A percentile compares a stretch with the other conserved stretches of the same genome.
phyloP scores from a whole-genome alignment of 1,140 invertebrate species.

The Pachypsylla venusta region DNA sequence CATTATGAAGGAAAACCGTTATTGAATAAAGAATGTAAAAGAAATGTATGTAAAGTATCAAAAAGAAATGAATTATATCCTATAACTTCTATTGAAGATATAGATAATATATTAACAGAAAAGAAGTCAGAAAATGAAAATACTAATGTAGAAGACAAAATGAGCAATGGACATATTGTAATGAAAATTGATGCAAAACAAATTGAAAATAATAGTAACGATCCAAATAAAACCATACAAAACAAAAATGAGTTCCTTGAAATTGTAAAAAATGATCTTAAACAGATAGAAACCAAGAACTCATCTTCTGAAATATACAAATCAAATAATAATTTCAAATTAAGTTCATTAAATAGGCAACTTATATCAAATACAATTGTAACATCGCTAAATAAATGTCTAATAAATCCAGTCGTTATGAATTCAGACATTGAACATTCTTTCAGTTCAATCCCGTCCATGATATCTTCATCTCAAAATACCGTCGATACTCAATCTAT shows the following conservation, averaged over 20 bases:
- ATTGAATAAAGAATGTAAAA: constrained; percentile 1
- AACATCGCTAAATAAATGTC: neutral
- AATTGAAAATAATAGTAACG: neutral
- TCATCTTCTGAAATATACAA: neutral
- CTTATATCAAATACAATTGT: constrained; percentile 1
- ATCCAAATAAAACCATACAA: no score
- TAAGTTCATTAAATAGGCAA: neutral
- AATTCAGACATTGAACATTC: neutral
- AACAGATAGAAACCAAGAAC: neutral
- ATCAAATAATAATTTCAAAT: neutral
- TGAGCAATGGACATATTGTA: neutral
- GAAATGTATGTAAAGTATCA: neutral
- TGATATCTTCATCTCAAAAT: neutral
- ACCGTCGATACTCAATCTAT: neutral
- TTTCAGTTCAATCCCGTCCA: neutral
- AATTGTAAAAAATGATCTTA: neutral
- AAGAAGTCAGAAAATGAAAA: neutral
- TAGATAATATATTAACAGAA: neutral
- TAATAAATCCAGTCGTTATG: neutral
- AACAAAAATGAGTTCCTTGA: neutral
- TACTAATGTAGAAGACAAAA: neutral
- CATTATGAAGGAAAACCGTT: constrained; percentile 1
- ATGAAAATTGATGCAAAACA: neutral
- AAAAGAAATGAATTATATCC: neutral
- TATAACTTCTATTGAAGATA: neutral